phyloP scores from a whole-genome alignment of 2,113 vertebrate species.

The Sterrhoptilus dennistouni region DNA sequence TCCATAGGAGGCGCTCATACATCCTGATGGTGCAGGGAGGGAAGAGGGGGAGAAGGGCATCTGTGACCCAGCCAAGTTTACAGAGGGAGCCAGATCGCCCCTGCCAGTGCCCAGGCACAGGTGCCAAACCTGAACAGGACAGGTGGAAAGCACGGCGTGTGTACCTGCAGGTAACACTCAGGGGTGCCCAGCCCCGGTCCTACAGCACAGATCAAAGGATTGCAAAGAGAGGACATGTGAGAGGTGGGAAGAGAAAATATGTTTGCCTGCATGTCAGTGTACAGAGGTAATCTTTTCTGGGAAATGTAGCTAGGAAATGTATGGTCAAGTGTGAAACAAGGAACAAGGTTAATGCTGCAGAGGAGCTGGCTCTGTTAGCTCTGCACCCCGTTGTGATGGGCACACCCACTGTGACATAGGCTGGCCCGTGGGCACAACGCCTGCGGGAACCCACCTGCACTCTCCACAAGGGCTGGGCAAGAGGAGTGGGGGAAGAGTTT shows the following conservation, averaged over 20 bases:
- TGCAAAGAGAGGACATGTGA: accelerated
- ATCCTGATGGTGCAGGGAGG: background rate
- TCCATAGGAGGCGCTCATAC: constrained; percentile 48
- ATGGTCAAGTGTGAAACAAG: background rate
- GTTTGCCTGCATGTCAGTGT: accelerated
- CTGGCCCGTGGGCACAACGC: accelerated
- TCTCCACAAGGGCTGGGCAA: accelerated
- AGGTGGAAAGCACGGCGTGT: background rate
- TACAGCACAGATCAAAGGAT: background rate
- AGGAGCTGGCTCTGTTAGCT: background rate
- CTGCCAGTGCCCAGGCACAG: background rate
- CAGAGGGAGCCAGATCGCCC: background rate
- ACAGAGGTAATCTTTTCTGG: background rate
- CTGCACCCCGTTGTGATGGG: accelerated
- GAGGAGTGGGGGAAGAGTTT: background rate
- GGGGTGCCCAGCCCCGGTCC: background rate
- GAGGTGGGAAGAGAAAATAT: background rate
- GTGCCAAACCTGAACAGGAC: background rate
- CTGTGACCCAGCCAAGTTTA: constrained; percentile 5
- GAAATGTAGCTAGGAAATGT: background rate
- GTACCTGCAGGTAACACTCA: background rate
- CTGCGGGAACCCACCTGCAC: background rate
- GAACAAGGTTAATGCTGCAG: accelerated
- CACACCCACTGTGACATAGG: accelerated
- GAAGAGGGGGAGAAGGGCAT: background rate